Conservation (phyloP, 2,888 invertebrate species). For the Limnephilus auricula region DNA sequence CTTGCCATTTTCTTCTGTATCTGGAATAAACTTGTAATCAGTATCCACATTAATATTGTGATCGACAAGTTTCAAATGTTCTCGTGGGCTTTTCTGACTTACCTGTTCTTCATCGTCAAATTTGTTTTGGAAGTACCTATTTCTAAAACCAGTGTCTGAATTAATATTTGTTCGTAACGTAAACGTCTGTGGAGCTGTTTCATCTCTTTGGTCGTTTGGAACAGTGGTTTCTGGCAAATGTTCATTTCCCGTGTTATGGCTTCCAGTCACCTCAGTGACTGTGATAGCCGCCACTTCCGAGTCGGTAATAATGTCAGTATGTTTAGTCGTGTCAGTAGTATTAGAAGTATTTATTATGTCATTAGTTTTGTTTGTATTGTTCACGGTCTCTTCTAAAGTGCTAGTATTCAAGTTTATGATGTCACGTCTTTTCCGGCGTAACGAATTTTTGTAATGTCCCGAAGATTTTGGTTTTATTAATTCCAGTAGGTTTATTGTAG, state of each 20-base stretch:
- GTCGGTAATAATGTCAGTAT: constrained; percentile 51
- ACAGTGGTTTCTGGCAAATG: constrained; percentile 53
- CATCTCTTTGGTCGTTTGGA: constrained; percentile 60
- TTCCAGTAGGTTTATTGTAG: constrained; percentile 36
- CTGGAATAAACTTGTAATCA: constrained; percentile 64
- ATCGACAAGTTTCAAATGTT: constrained; percentile 43
- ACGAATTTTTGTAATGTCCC: constrained; percentile 62
- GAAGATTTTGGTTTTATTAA: constrained; percentile 46
- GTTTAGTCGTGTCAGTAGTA: constrained; percentile 14
- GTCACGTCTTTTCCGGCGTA: constrained; percentile 55
- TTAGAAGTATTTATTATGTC: not conserved
- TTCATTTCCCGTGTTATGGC: constrained; percentile 23
- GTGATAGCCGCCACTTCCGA: constrained; percentile 61
- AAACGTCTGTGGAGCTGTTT: constrained; percentile 61
- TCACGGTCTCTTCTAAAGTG: not conserved
- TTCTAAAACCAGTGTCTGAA: constrained; percentile 7
- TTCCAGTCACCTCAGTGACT: constrained; percentile 60
- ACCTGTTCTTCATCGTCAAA: constrained; percentile 58
- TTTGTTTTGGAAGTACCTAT: not conserved
- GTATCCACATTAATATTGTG: constrained; percentile 58
- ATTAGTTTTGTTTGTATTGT: not conserved
- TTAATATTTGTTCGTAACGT: constrained; percentile 18
- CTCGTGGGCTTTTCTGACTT: constrained; percentile 50
- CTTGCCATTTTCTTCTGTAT: constrained; percentile 57
- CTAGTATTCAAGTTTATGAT: not conserved